Conservation (phyloP, 2,888 invertebrate species). For the Caradrina clavipalpis region DNA sequence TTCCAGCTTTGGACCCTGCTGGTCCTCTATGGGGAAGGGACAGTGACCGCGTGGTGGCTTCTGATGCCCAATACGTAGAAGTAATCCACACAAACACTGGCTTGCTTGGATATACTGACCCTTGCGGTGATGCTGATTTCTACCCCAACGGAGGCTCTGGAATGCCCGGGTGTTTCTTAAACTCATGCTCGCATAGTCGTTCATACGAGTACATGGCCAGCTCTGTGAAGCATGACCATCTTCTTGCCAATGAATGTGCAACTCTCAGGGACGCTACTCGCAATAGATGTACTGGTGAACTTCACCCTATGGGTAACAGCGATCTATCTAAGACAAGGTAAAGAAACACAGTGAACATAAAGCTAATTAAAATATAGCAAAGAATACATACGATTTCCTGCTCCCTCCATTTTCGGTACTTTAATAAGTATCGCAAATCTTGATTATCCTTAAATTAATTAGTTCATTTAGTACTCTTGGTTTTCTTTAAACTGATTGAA, state of each 20-base stretch:
- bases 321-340: slow-evolving; percentile 75
- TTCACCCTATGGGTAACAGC: slow-evolving; percentile 76
- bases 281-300: slow-evolving; percentile 70
- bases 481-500: too few species aligned
- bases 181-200: slow-evolving; percentile 78
- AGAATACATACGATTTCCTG: too few species aligned
- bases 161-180: slow-evolving; percentile 80
- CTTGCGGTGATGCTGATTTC: slow-evolving; percentile 80
- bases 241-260: slow-evolving; percentile 75
- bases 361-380: too few species aligned
- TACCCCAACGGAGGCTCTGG: slow-evolving; percentile 79
- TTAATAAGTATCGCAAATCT: too few species aligned
- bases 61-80: slow-evolving; percentile 82
- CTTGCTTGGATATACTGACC: slow-evolving; percentile 72
- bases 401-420: too few species aligned
- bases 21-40: slow-evolving; percentile 78
- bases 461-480: too few species aligned
- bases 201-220: slow-evolving; percentile 78
- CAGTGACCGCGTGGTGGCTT: slow-evolving; percentile 67
- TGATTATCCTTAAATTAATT: too few species aligned
- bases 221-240: slow-evolving; percentile 73
- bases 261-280: slow-evolving; percentile 67
- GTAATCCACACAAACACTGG: slow-evolving; percentile 82
- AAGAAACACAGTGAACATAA: slow-evolving; percentile 14
- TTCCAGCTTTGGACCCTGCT: slow-evolving; percentile 83